Evolutionary conservation across 1,140 invertebrate genomes (phyloP).

Genomic region (Drosophila lowei): DNA sequence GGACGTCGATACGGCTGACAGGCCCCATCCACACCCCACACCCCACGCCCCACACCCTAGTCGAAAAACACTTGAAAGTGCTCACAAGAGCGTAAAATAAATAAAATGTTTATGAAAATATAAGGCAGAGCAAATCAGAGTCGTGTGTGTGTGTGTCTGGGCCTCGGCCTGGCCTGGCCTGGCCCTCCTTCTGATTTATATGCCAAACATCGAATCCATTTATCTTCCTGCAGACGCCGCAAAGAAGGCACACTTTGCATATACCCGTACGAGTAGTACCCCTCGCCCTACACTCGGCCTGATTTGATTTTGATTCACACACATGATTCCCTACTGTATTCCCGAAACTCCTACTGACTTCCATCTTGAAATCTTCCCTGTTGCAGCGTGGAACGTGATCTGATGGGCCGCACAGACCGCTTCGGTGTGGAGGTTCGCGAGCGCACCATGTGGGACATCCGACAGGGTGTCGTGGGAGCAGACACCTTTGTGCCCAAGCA

Average conservation of each 20-base stretch:
- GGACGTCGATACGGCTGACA: constrained; percentile 37
- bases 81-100: constrained; percentile 62
- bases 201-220: constrained; percentile 77
- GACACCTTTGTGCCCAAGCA: constrained; percentile 95
- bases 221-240: constrained; percentile 61
- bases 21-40: neutral
- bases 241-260: constrained; percentile 40
- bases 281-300: constrained; percentile 5
- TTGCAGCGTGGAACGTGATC: constrained; percentile 87
- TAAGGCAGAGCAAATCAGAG: no score
- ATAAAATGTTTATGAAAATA: constrained; percentile 68
- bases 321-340: constrained; percentile 12
- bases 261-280: constrained; percentile 6
- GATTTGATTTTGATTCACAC: constrained; percentile 57
- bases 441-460: constrained; percentile 93
- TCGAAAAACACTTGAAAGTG: constrained; percentile 66
- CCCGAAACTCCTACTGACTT: constrained; percentile 25
- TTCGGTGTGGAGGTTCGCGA: constrained; percentile 94
- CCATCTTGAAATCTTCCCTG: constrained; percentile 21
- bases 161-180: constrained; percentile 19
- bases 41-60: neutral
- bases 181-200: constrained; percentile 64
- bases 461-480: constrained; percentile 94
- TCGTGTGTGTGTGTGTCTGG: neutral
- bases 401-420: constrained; percentile 90